Evolutionary conservation across 2,888 invertebrate genomes (phyloP).

Genomic region (Pterostichus niger): DNA sequence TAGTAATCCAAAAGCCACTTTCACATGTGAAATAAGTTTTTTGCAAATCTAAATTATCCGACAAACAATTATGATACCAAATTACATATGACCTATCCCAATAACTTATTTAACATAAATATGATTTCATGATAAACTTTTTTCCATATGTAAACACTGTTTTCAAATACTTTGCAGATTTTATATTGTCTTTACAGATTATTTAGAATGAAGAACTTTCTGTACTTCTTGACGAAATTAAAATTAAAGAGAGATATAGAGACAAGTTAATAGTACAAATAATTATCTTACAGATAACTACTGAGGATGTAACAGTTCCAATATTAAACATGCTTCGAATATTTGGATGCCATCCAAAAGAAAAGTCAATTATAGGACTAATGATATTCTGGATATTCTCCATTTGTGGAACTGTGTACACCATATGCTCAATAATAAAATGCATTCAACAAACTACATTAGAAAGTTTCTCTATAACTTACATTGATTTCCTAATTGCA

Average conservation of each 20-base stretch:
- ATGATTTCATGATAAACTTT: no score
- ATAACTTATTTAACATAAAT: no score
- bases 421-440: conserved; percentile 31
- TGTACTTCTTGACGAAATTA: neutral
- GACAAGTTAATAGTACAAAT: neutral
- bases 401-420: conserved; percentile 5
- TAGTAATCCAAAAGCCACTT: no score
- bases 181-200: no score
- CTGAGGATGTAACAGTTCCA: conserved; percentile 11
- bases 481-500: conserved; percentile 46
- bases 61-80: no score
- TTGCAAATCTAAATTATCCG: no score
- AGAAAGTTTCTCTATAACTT: conserved; percentile 39
- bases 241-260: neutral
- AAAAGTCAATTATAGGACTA: conserved; percentile 9
- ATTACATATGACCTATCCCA: no score
- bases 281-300: conserved; percentile 32
- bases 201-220: no score
- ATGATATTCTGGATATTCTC: conserved; percentile 45
- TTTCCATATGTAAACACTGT: no score
- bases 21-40: no score
- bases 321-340: conserved; percentile 12
- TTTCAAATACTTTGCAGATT: no score
- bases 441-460: conserved; percentile 47
- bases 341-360: conserved; percentile 49